phyloP scores from a whole-genome alignment of 30 jellyfish, hydroid and myxozoan species.

The Aurelia coerulea region DNA sequence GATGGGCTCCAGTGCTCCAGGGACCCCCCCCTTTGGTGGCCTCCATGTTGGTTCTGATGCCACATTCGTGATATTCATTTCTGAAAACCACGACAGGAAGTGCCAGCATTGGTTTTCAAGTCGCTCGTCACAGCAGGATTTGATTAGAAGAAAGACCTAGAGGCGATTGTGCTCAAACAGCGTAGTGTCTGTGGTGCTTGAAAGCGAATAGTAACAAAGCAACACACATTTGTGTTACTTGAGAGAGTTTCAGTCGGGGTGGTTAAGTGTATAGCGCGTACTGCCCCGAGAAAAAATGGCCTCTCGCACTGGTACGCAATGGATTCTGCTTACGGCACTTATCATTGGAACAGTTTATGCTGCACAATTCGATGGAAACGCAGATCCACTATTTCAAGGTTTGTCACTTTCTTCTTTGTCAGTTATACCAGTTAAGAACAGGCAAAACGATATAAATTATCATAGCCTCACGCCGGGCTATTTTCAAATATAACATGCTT shows the following conservation, averaged over 20 bases:
- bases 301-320: slow-evolving; percentile 40
- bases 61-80: too few relatives aligned
- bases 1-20: too few relatives aligned
- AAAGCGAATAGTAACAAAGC: slow-evolving; percentile 67
- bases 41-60: too few relatives aligned
- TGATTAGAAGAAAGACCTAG: slow-evolving; percentile 72
- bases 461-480: too few relatives aligned
- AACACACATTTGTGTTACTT: slow-evolving; percentile 60
- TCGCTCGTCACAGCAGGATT: slow-evolving; percentile 64
- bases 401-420: neutral
- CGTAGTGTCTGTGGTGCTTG: slow-evolving; percentile 49
- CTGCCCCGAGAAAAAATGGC: slow-evolving; percentile 83
- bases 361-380: slow-evolving; percentile 51
- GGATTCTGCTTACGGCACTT: slow-evolving; percentile 35
- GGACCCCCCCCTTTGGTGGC: too few relatives aligned
- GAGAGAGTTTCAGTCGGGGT: slow-evolving; percentile 80
- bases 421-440: neutral
- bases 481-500: too few relatives aligned
- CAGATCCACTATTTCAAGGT: slow-evolving; percentile 25
- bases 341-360: slow-evolving; percentile 39
- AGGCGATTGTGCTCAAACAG: slow-evolving; percentile 63
- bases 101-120: slow-evolving; percentile 46
- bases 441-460: too few relatives aligned
- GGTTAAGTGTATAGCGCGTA: slow-evolving; percentile 48
- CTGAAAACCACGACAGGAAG: slow-evolving; percentile 48